Conservation (phyloP, 2,888 invertebrate species). For the Tachina lurida region DNA sequence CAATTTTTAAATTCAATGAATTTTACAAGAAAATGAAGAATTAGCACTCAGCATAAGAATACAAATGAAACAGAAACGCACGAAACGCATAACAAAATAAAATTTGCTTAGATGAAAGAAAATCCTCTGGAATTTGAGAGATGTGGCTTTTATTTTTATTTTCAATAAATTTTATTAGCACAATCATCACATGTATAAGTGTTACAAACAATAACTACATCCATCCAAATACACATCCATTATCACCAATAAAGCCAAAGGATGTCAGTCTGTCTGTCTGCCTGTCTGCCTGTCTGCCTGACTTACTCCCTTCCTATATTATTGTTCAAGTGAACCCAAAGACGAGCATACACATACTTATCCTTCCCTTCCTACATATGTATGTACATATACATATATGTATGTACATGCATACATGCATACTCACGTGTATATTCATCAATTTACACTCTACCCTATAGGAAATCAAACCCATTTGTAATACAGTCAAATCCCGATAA, state of each 20-base stretch:
- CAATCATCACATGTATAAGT: conserved; percentile 60
- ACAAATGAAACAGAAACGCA: conserved; percentile 17
- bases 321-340: neutral
- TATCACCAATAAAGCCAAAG: conserved; percentile 41
- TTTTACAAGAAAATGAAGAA: conserved; percentile 44
- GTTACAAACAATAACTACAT: conserved; percentile 28
- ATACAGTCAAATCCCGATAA: no score
- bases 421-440: no score
- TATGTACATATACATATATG: conserved; percentile 12
- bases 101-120: conserved; percentile 39
- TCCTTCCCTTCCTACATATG: conserved; percentile 11
- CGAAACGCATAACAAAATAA: neutral
- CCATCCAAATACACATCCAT: conserved; percentile 1
- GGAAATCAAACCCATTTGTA: no score
- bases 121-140: conserved; percentile 63
- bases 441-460: no score
- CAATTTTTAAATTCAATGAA: no score
- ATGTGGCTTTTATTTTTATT: conserved; percentile 45
- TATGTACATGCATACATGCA: conserved; percentile 1
- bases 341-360: neutral
- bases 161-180: conserved; percentile 67
- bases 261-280: conserved; percentile 8
- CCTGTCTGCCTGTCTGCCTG: no score
- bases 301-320: neutral
- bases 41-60: conserved; percentile 19